A percentile compares a stretch with the other conserved stretches of the same genome.
These are phyloP conservation scores for Pecten maximus DNA, from an alignment of 2,888 invertebrate species.

Conservation along the genomic window DNA sequence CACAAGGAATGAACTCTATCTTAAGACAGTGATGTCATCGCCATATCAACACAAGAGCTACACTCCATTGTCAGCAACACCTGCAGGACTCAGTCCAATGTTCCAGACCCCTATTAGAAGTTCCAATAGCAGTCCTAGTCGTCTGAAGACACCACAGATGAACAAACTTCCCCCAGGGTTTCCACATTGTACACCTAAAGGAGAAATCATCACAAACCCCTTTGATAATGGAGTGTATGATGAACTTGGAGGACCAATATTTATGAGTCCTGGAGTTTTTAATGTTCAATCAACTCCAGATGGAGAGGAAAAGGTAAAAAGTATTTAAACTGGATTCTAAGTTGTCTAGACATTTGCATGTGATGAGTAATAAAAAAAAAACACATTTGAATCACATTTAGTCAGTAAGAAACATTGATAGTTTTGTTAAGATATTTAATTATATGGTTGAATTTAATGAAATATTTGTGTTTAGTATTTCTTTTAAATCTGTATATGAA, in stretches of 20 bases:
- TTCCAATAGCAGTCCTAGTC: slow-evolving; percentile 30
- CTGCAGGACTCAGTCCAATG: slow-evolving; percentile 54
- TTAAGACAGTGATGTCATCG: slow-evolving; percentile 68
- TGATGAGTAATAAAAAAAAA: not conserved
- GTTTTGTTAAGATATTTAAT: too few species aligned
- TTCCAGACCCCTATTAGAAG: slow-evolving; percentile 63
- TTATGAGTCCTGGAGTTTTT: slow-evolving; percentile 79
- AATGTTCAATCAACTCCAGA: slow-evolving; percentile 69
- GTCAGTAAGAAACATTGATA: too few species aligned
- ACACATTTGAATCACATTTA: too few species aligned
- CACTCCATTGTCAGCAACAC: slow-evolving; percentile 64
- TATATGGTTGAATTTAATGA: too few species aligned
- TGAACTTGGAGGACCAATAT: slow-evolving; percentile 72
- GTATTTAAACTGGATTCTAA: not conserved
- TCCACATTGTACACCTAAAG: not conserved
- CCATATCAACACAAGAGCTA: slow-evolving; percentile 65
- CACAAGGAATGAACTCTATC: slow-evolving; percentile 67
- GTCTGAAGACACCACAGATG: slow-evolving; percentile 57
- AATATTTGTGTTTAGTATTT: too few species aligned
- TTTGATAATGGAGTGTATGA: slow-evolving; percentile 74
- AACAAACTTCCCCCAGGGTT: slow-evolving; percentile 40
- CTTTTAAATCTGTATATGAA: too few species aligned
- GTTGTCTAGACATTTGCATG: not conserved
- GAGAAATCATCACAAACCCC: slow-evolving; percentile 71
- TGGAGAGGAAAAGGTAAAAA: slow-evolving; percentile 64